phyloP scores from a whole-genome alignment of 2,113 vertebrate species.

The Ascaphus truei region DNA sequence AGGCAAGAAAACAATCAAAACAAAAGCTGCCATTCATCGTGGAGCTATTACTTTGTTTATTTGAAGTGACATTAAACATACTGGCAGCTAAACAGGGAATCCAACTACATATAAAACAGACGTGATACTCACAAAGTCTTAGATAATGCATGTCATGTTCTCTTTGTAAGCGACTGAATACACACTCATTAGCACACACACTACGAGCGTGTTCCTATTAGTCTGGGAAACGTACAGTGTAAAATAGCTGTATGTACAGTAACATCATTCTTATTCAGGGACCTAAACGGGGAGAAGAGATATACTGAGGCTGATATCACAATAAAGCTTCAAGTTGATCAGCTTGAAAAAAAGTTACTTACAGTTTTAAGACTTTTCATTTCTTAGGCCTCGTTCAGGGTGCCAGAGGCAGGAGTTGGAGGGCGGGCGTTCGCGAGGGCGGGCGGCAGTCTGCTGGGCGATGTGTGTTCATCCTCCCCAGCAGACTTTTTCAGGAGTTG shows the following conservation, averaged over 20 bases:
- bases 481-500: too few relatives aligned
- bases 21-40: not conserved
- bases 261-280: too few relatives aligned
- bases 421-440: too few relatives aligned
- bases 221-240: not conserved
- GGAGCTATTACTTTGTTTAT: constrained; percentile 34
- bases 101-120: constrained; percentile 41
- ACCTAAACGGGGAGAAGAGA: not conserved
- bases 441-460: too few relatives aligned
- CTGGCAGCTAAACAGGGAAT: constrained; percentile 10
- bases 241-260: too few relatives aligned
- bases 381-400: too few relatives aligned
- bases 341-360: too few relatives aligned
- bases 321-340: too few relatives aligned
- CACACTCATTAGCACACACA: constrained; percentile 3
- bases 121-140: not conserved
- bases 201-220: not conserved
- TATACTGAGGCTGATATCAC: too few relatives aligned
- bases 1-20: not conserved
- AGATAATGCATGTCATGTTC: not conserved
- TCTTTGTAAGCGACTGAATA: not conserved
- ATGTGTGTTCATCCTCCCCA: too few relatives aligned
- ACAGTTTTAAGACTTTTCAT: too few relatives aligned
- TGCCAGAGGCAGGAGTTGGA: too few relatives aligned
- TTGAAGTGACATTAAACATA: constrained; percentile 39